These are phyloP conservation scores for Anorthoa munda DNA, from an alignment of 2,888 invertebrate species.

Conservation along the genomic window DNA sequence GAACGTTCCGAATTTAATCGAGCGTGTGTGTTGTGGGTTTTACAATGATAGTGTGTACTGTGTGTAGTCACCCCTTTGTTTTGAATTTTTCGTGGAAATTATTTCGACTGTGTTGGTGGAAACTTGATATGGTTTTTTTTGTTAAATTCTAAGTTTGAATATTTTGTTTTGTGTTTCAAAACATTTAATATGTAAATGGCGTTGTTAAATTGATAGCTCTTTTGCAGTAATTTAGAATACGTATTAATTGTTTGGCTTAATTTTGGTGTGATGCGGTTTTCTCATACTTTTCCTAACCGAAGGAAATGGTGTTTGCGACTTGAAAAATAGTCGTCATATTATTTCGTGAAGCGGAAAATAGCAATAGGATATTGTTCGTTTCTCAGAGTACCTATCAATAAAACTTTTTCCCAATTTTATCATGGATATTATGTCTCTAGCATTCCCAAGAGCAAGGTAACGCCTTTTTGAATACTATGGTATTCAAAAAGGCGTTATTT, in stretches of 20 bases:
- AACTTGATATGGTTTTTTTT: slow-evolving; percentile 6
- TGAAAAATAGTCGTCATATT: too few species aligned
- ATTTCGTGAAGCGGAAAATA: neutral
- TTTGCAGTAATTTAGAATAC: too few species aligned
- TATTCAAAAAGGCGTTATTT: slow-evolving; percentile 7
- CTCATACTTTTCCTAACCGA: too few species aligned
- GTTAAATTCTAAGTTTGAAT: neutral
- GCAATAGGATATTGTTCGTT: neutral
- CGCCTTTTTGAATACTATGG: too few species aligned
- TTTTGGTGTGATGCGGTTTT: too few species aligned
- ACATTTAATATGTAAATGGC: too few species aligned
- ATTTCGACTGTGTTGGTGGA: slow-evolving; percentile 25
- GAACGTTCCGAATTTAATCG: slow-evolving; percentile 55
- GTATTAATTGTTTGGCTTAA: too few species aligned
- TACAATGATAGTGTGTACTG: slow-evolving; percentile 38
- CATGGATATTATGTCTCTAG: neutral
- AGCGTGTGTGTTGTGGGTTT: slow-evolving; percentile 48
- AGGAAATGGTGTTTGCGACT: too few species aligned
- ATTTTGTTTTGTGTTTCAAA: too few species aligned
- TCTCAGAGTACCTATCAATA: neutral
- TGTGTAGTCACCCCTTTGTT: slow-evolving; percentile 31
- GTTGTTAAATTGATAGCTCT: too few species aligned
- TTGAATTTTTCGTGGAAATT: slow-evolving; percentile 23
- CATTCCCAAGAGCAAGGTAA: neutral
- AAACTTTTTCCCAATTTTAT: neutral